These are phyloP conservation scores for Hypotaenidia okinawae DNA, from an alignment of 2,797 vertebrate genomes.

Conservation along the genomic window DNA sequence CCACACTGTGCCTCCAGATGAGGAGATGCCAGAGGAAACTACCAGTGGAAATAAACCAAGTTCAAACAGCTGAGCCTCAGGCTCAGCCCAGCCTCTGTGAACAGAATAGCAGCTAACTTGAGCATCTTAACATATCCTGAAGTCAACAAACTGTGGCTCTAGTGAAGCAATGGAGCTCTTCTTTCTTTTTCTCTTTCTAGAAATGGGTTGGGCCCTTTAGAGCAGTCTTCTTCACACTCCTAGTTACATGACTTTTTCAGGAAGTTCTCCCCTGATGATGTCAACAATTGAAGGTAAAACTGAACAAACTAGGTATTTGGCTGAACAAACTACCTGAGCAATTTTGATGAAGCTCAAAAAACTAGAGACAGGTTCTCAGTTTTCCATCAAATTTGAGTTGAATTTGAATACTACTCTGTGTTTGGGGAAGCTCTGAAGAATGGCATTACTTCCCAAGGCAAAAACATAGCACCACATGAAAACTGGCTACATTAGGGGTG, in stretches of 20 bases:
- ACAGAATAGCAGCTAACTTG: neutral
- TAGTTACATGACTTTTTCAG: neutral
- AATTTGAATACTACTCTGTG: neutral
- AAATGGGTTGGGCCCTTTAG: neutral
- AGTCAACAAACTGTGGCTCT: neutral
- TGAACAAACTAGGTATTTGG: neutral
- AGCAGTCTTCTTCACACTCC: neutral
- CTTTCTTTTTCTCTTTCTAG: neutral
- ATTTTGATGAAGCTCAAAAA: neutral
- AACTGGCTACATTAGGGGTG: fast-evolving
- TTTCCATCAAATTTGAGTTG: neutral
- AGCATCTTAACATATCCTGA: neutral
- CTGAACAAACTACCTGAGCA: neutral
- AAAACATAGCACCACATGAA: neutral
- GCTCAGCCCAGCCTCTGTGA: neutral
- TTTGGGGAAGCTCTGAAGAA: neutral
- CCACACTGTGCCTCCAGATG: neutral
- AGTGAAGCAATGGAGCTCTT: neutral
- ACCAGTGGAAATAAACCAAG: neutral
- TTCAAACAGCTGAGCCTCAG: neutral
- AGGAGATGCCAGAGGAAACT: neutral
- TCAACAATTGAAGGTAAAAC: neutral
- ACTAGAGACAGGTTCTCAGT: neutral
- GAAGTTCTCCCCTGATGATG: neutral
- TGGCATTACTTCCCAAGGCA: neutral